Evolutionary conservation across 1,140 invertebrate genomes (phyloP), one percentile per base, ranked within the genome.

Genomic region (Lamellibrachia luymesi): DNA sequence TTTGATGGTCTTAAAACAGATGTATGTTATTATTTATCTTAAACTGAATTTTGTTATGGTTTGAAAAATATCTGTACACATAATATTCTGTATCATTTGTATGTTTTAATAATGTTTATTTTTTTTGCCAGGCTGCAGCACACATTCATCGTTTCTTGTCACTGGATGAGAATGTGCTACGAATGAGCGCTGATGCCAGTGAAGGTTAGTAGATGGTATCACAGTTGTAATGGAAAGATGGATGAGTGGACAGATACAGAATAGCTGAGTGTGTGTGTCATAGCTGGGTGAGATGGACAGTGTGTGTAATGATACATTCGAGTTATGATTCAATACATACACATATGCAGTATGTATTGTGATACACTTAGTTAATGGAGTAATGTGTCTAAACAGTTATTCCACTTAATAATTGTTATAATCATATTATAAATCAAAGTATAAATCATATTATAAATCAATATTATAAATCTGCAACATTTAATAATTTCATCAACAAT

Each of bases 111-210:
- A 38, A 38, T 38, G 38, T 38, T 38, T 38, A 38, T 38, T 38
- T 38, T 38, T 50, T 94, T 2, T 93, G 94, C 22, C 98, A 99
- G 97, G 99, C 98, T 93, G 99, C 99, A 38, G 98, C 97, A 25
- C 99, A 99, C 96, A 98, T 99, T 91, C 98, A 99, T 95, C 97
- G 99, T 91, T 99, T 99, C 96, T 97, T 99, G 51, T 98, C 98
- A 92, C 98, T 99, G 97, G 99, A 99, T 97, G 98, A 99, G 95
- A 97, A 98, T 93, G 97, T 99, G 38, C 96, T 99, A 17, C 94
- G 96, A 92, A 96, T 97, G 94, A 96, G 98, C 25, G 97, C 98
- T 94, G 97, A 98, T 96, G 97, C 98, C 27, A 96, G 96, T 94
- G 97, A 97, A 97, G 97, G 97, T 97, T 95, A 50, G 91, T 51